Evolutionary conservation across 2,797 vertebrate genomes (phyloP), one percentile per base, ranked within the genome.

Genomic region (Silurus lanzhouensis): DNA sequence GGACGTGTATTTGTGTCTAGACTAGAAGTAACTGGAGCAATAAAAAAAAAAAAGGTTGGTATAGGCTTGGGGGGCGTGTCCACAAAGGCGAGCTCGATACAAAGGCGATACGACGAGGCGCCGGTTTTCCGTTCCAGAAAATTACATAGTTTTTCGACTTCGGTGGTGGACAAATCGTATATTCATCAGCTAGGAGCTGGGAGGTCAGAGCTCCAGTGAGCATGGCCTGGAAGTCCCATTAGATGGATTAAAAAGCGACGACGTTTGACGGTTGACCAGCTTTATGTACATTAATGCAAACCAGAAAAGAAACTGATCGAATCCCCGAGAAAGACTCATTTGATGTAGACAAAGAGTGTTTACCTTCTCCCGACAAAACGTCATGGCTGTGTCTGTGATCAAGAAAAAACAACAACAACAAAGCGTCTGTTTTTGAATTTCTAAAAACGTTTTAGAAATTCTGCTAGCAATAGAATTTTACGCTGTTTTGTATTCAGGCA

Each of bases 211-310:
- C 63, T 67, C 46, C 78, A 52, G 2, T 3, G 22, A 67, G 7
- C 44, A 27, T 12, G 3, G n/a, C 63, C 79, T 81, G 79, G 63
- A 81, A 81, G 63, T 55, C 63, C 25, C 13, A 14, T 67, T 67
- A 31, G n/a, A 46, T 1, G 5, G 6, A 48, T 15, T n/a, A 72
- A n/a, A 44, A 44, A 48, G 55, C 15, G 44, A 25, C n/a, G 1
- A 27, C 61, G 2, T 52, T 0, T 17, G 8, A 27, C 1, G 13
- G 6, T 52, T 52, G 48, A 6, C 48, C 1, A 63, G 60, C 44
- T 64, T 81, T 10, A 20, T 20, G 44, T n/a, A 20, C 52, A 9
- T 68, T 71, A 48, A 20, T 22, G 20, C 10, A 38, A 27, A 76
- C 7, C 20, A 55, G 9, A 38, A 27, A 19, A 76, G 15, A 27